phyloP scores from a whole-genome alignment of 2,797 vertebrate genomes.

The Gallinago stenura region DNA sequence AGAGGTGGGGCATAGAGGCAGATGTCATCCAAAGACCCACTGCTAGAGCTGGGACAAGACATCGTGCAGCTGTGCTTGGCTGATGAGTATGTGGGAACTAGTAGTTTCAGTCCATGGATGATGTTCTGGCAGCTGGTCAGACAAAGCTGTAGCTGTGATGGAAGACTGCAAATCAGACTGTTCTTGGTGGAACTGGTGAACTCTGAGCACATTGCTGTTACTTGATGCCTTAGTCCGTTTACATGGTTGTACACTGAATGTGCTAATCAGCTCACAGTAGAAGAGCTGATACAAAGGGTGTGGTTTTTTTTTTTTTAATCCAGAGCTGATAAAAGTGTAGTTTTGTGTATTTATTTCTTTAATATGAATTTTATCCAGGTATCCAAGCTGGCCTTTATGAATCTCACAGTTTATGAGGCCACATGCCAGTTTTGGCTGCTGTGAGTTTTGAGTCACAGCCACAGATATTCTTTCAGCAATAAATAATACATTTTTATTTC shows the following conservation, averaged over 20 bases:
- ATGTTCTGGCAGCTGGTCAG: rapidly evolving
- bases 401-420: not conserved
- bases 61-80: not conserved
- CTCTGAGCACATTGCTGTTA: not conserved
- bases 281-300: not conserved
- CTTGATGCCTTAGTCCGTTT: slow-evolving; percentile 7
- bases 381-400: not conserved
- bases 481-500: slow-evolving; percentile 43
- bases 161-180: not conserved
- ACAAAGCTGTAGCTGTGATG: not conserved
- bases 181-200: not conserved
- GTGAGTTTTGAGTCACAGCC: not conserved
- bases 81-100: not conserved
- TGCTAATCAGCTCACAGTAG: slow-evolving; percentile 3
- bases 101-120: not conserved
- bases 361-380: not conserved
- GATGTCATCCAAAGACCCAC: not conserved
- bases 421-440: not conserved
- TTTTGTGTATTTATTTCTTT: not conserved
- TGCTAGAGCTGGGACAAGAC: not conserved
- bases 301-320: not conserved
- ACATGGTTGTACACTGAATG: not conserved
- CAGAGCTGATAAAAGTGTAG: not conserved
- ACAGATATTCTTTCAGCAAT: not conserved
- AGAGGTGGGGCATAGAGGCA: not conserved